phyloP scores from a whole-genome alignment of 2,113 vertebrate genomes.

The Ardeotis arabs region DNA sequence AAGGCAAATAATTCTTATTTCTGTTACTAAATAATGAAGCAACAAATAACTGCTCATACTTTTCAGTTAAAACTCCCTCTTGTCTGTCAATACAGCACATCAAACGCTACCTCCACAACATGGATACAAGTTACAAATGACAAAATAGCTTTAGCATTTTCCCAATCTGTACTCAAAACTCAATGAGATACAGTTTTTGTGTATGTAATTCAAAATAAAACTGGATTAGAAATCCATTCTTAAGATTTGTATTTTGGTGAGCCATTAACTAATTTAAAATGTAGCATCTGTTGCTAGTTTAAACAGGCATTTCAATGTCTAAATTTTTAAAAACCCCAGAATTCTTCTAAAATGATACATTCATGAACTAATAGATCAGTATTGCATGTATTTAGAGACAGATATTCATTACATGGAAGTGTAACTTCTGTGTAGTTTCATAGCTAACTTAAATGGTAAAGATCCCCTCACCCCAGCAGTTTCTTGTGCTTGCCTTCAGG shows the following conservation, averaged over 20 bases:
- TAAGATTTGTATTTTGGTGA: background rate
- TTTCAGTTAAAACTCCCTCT: background rate
- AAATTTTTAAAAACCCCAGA: background rate
- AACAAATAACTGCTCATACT: background rate
- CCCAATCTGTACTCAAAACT: background rate
- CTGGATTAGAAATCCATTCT: background rate
- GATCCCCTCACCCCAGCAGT: background rate
- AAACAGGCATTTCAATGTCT: background rate
- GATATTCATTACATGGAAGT: background rate
- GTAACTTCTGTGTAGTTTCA: background rate
- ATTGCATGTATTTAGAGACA: background rate
- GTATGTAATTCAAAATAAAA: background rate
- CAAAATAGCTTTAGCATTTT: background rate
- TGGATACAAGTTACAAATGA: background rate
- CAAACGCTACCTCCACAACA: too few species aligned
- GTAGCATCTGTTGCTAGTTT: background rate
- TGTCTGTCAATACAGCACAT: background rate
- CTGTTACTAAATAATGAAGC: background rate
- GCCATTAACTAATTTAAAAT: background rate
- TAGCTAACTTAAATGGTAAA: background rate
- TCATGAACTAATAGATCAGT: background rate
- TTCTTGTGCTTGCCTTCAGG: background rate
- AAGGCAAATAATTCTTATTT: background rate
- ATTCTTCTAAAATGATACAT: background rate
- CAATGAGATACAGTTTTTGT: background rate